Base-by-base conservation (phyloP, 2,113 vertebrate species). In the Pionites leucogaster region DNA sequence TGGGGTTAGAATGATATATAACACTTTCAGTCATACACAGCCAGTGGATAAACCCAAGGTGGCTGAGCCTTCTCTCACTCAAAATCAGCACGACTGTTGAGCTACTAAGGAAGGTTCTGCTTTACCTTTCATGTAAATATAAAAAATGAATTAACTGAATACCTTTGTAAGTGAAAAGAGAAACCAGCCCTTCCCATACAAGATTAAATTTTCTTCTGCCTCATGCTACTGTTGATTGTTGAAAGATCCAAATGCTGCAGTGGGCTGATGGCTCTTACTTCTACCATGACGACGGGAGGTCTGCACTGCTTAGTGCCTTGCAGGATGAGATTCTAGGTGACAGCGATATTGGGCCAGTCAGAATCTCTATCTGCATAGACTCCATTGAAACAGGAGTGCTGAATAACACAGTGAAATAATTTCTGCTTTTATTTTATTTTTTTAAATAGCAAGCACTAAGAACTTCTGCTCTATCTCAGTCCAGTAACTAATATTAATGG, bases 261-360 rank as follows among this genome's bases (percentile, higher is more conserved):
- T 4, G 11, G n/a, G 47, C 59, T 76, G 69, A 41, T 47, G 42
- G 47, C 46, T 89, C 86, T 65, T 46, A 24, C 35, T 69, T 55
- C 39, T 35, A 3, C 14, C 9, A 11, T 0, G 0, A 37, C 1
- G 1, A 49, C 7, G 2, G 57, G 28, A 72, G 71, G 39, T 50
- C 71, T 29, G 62, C 42, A 33, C 53, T 74, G 29, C 39, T 63
- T 24, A 53, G 42, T 65, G 67, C 50, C 75, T 94, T 82, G 67
- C 55, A 74, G 25, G 16, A 63, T 47, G 44, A 52, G n/a, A 57
- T 17, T 59, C 70, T 13, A 83, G 41, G 28, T 25, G 53, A 78
- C n/a, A 22, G 76, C 42, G 31, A 29, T 70, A 42, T 3, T 52
- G 50, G 23, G 29, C 46, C 75, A 59, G 44, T 37, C 52, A 59